A percentile compares a stretch with the other conserved stretches of the same genome.
These are phyloP conservation scores for Galerucella nymphaeae DNA, from an alignment of 2,888 invertebrate genomes.

Conservation along the genomic window DNA sequence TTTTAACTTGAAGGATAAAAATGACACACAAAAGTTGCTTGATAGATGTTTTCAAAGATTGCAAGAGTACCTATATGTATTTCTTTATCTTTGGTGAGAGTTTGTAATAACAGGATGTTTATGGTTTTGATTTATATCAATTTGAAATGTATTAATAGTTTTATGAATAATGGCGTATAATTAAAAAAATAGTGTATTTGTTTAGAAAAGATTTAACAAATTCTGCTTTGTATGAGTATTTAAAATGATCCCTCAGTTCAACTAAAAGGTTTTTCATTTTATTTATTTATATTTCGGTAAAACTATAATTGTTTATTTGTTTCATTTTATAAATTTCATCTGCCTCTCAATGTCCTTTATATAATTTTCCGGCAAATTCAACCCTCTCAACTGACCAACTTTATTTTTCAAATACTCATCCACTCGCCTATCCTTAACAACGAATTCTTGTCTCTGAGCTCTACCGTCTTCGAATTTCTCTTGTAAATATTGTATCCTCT, in stretches of 20 bases:
- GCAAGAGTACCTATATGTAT: too few relatives aligned
- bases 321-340: slow-evolving; percentile 45
- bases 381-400: slow-evolving; percentile 69
- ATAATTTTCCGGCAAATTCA: slow-evolving; percentile 57
- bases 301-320: not conserved
- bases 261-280: too few relatives aligned
- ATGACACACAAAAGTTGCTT: too few relatives aligned
- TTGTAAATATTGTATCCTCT: slow-evolving; percentile 71
- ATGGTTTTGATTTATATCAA: not conserved
- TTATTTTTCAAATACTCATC: slow-evolving; percentile 68
- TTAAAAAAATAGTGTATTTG: too few relatives aligned
- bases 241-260: too few relatives aligned
- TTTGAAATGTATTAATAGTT: not conserved
- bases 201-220: too few relatives aligned
- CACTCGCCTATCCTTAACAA: slow-evolving; percentile 68
- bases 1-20: too few relatives aligned
- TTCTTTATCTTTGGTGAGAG: too few relatives aligned
- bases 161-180: not conserved
- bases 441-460: slow-evolving; percentile 71
- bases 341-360: slow-evolving; percentile 59
- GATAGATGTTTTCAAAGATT: too few relatives aligned
- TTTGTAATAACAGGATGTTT: not conserved
- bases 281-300: not conserved
- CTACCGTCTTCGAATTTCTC: slow-evolving; percentile 71
- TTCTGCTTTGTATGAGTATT: too few relatives aligned